Base-by-base conservation (phyloP, 2,113 vertebrate genomes). In the Barnardius zonarius region DNA sequence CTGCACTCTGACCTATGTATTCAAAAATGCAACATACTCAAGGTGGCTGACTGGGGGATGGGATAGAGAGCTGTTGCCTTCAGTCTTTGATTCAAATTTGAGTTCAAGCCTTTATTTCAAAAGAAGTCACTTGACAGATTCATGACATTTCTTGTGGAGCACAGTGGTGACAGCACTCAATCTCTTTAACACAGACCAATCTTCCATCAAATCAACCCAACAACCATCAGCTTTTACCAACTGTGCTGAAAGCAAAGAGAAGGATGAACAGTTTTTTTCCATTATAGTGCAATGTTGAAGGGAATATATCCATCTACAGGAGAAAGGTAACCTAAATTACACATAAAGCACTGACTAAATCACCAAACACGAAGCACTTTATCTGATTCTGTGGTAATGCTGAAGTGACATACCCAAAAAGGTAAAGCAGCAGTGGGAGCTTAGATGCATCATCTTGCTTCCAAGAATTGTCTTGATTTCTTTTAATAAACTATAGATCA, bases 1-100 rank as follows among this genome's bases (percentile, higher is more conserved):
- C 20, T 24, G 51, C 6, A 8, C 43, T 75, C 35, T 66, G 30
- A 73, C 39, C 19, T 41, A 51, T 6, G 2, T n/a, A 23, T 43
- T 96, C 18, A 37, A 66, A 86, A 76, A 55, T 35, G 85, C 2
- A 41, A 7, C 5, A n/a, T 6, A 74, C 22, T 76, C 30, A 76
- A 30, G 30, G 17, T n/a, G 24, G 7, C n/a, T 73, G 54, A 39
- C 0, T 5, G 5, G 2, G 16, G 6, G 17, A 49, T 14, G 51
- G 15, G 24, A 35, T 11, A 59, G 11, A 24, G 14, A 18, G 9
- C 13, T 82, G 25, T 68, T 57, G 8, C 13, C 25, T 72, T 79
- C 39, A 48, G 44, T 31, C 30, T 92, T 67, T 13, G 11, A 10
- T 31, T 85, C 70, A 90, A 92, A 82, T 46, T n/a, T 19, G 22